Evolutionary conservation across 2,113 vertebrate genomes (phyloP).

Genomic region (Sphyrna mokarran): DNA sequence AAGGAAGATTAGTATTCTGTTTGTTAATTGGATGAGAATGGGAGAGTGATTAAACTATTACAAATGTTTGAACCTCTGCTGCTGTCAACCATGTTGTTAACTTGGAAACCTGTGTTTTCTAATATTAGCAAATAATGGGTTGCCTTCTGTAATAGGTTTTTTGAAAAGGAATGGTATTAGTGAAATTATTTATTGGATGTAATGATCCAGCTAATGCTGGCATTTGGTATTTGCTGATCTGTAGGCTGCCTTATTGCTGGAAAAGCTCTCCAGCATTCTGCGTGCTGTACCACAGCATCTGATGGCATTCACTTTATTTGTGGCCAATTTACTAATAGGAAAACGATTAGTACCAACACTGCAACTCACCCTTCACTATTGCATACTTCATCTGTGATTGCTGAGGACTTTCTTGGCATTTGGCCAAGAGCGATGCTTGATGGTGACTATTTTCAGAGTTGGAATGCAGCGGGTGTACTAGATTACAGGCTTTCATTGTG

Average conservation of each 20-base stretch:
- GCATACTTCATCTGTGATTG: not conserved
- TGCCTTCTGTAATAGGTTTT: not conserved
- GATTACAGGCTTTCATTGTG: conserved; percentile 9
- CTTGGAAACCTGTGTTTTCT: not conserved
- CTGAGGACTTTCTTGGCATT: not conserved
- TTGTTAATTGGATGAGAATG: not conserved
- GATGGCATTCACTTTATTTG: not conserved
- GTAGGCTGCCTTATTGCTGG: not conserved
- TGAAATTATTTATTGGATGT: not conserved
- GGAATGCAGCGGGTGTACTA: not conserved
- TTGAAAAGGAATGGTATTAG: not conserved
- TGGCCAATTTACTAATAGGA: not conserved
- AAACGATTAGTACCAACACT: not conserved
- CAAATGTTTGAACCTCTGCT: not conserved
- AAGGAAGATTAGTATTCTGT: not conserved
- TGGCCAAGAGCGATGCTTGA: not conserved
- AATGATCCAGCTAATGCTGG: not conserved
- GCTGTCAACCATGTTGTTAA: not conserved
- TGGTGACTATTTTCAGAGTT: conserved; percentile 15
- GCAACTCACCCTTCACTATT: not conserved
- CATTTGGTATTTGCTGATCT: not conserved
- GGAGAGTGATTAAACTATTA: not conserved
- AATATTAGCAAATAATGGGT: not conserved
- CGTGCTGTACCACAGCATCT: not conserved
- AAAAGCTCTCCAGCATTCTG: not conserved